These are phyloP conservation scores for Acanthosoma haemorrhoidale DNA, from an alignment of 2,888 invertebrate genomes.

Conservation along the genomic window DNA sequence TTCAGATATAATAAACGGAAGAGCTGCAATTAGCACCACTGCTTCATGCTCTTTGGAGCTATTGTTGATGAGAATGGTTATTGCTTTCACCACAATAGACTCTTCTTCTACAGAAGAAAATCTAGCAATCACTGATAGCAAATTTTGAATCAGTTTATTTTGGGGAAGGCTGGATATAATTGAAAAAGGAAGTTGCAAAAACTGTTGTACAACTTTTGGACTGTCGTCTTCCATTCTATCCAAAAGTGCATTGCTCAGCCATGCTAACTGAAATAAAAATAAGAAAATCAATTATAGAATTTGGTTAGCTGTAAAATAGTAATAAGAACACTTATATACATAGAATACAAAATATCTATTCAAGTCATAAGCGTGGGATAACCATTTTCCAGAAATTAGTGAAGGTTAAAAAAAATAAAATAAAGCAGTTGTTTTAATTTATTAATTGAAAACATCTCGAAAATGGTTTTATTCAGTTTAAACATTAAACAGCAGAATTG, in stretches of 20 bases:
- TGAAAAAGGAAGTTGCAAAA: constrained; percentile 24
- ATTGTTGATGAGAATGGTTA: neutral
- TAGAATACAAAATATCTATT: no score
- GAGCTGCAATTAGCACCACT: constrained; percentile 1
- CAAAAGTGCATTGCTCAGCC: constrained; percentile 54
- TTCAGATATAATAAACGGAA: neutral
- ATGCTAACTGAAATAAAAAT: constrained; percentile 34
- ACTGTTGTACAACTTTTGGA: constrained; percentile 42
- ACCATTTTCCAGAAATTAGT: no score
- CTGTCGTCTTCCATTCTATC: constrained; percentile 65
- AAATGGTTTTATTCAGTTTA: no score
- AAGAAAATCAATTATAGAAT: no score
- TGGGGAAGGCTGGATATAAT: constrained; percentile 24
- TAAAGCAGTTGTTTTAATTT: no score
- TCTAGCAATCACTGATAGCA: constrained; percentile 29
- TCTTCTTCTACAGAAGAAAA: constrained; percentile 17
- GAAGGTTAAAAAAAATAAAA: no score
- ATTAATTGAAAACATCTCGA: no score
- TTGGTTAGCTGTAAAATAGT: no score
- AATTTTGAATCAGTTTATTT: constrained; percentile 26
- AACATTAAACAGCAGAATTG: no score
- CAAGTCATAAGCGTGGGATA: no score
- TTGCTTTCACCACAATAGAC: constrained; percentile 19
- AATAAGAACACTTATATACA: no score
- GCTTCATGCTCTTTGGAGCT: neutral